Base-by-base conservation (phyloP, 1,140 invertebrate genomes). In the Schmidtea mediterranea region DNA sequence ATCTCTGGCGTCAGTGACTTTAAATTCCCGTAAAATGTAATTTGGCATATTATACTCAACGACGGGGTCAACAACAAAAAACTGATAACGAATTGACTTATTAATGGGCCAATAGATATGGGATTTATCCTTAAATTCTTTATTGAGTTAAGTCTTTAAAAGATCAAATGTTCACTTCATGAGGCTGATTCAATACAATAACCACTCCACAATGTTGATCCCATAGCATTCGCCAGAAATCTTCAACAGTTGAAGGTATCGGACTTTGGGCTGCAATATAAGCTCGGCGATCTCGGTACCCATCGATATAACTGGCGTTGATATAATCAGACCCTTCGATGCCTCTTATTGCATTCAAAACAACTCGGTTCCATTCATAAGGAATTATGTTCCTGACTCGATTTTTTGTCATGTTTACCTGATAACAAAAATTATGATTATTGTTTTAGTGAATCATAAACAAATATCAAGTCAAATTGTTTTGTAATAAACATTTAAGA, bases 221-320 rank as follows among this genome's bases (percentile, higher is more conserved):
- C 90, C 90, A 98, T 13, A 98, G 69, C 89, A 95, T 95, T 52
- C 90, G 72, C 92, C 92, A 98, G 58, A 98, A 87, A 61, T 98
- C 90, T 55, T 92, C 84, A 0, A 82, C 82, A 0, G 92, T 97
- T 55, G 95, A 82, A 22, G 75, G 75, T 13, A 95, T 66, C 0
- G 92, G 90, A 10, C 87, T 89, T 69, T 98, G 92, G 3, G 90
- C 92, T 0, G 90, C 90, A 52, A 99, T 89, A 58, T 48, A 48
- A n/a, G 18, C 18, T 37, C 36, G 8, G 5, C 46, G 8, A 5
- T 32, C 12, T 2, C 12, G 12, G 23, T 48, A 48, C 9, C 46
- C 89, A 66, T 98, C 92, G 49, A 98, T 82, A 59, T 92, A 83
- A 58, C 81, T 90, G 21, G 89, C 92, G 66, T 98, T 98, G 26